Conservation (phyloP, 2,113 vertebrate genomes). For the Prolemur simus region DNA sequence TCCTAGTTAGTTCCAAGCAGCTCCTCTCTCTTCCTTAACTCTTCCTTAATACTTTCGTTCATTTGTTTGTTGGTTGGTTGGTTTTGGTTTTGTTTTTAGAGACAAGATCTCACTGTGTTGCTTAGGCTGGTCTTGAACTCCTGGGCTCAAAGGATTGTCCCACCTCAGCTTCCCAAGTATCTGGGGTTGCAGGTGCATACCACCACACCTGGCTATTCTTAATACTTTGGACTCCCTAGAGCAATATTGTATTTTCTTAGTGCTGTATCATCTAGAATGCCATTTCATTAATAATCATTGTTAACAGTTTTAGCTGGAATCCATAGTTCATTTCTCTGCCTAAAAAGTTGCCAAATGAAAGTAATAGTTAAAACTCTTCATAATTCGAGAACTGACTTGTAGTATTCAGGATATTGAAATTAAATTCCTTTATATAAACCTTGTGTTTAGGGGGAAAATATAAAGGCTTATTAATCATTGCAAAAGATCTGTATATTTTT, state of each 20-base stretch:
- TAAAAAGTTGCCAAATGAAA: conserved; percentile 24
- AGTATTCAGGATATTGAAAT: conserved; percentile 35
- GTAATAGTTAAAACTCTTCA: conserved; percentile 34
- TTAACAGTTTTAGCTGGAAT: conserved; percentile 29
- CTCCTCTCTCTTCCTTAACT: neutral
- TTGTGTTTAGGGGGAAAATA: neutral
- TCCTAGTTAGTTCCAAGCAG: neutral
- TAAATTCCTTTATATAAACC: conserved; percentile 24
- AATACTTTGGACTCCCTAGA: conserved; percentile 9
- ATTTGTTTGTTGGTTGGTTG: too few species aligned
- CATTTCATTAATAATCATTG: conserved; percentile 20
- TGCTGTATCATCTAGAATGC: neutral
- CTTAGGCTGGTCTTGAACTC: too few species aligned
- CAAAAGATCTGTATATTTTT: conserved; percentile 5
- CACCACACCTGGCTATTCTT: neutral
- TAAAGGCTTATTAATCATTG: neutral
- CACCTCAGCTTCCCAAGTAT: too few species aligned
- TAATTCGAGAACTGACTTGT: conserved; percentile 13
- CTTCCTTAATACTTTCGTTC: too few species aligned
- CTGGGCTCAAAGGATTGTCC: too few species aligned
- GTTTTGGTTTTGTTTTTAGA: too few species aligned
- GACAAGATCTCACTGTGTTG: too few species aligned
- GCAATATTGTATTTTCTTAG: conserved; percentile 3
- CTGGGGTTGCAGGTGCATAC: too few species aligned
- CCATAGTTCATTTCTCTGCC: conserved; percentile 26